phyloP scores from a whole-genome alignment of 2,888 invertebrate genomes.

The Sarcophaga subvicina region DNA sequence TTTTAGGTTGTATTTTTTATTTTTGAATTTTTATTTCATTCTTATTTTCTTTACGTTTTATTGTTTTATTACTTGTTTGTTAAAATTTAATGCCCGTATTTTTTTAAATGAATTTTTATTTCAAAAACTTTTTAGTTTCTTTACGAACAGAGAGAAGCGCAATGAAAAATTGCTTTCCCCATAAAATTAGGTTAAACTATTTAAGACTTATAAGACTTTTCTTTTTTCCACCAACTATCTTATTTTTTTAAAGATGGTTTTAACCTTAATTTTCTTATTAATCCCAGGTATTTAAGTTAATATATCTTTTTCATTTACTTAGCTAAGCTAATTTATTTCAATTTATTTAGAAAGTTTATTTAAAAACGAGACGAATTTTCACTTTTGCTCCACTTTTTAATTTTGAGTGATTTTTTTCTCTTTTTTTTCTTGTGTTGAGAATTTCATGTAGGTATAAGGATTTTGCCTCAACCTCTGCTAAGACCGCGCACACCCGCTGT shows the following conservation, averaged over 20 bases:
- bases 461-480: slow-evolving; percentile 70
- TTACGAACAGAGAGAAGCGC: background rate
- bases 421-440: slow-evolving; percentile 19
- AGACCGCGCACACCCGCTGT: slow-evolving; percentile 71
- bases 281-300: background rate
- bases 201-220: slow-evolving; percentile 22
- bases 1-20: background rate
- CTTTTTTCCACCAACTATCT: slow-evolving; percentile 1
- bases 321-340: slow-evolving; percentile 27
- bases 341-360: slow-evolving; percentile 12
- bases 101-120: background rate
- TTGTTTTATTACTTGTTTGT: slow-evolving; percentile 31
- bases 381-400: slow-evolving; percentile 72
- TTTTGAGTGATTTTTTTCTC: slow-evolving; percentile 42
- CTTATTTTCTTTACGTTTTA: background rate
- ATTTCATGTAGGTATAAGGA: slow-evolving; percentile 74
- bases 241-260: slow-evolving; percentile 16
- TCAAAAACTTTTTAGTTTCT: background rate
- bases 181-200: slow-evolving; percentile 61
- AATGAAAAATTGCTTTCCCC: slow-evolving; percentile 40
- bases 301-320: slow-evolving; percentile 8
- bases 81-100: slow-evolving; percentile 5
- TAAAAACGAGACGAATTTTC: slow-evolving; percentile 64
- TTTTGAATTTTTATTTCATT: background rate
- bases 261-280: slow-evolving; percentile 26